Evolutionary conservation across 1,140 invertebrate species (phyloP), one percentile per base, ranked within the genome.

Genomic region (Drosophila virilis): DNA sequence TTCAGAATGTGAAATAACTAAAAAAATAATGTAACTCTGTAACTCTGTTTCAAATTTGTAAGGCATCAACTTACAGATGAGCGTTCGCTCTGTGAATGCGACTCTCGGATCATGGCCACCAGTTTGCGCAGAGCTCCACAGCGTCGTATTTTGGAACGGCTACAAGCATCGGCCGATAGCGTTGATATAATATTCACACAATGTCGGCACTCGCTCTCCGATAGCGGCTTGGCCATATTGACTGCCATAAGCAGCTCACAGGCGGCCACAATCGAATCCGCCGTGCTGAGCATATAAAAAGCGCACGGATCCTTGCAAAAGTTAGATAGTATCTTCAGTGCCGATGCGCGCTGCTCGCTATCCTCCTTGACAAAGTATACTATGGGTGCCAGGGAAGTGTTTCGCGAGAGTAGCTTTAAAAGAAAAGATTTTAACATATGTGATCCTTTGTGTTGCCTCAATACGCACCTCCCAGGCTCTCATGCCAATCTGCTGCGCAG

Each of bases 121-220:
- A 92, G 55, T 66, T 86, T 91, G 9, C 90, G 83, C 35, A 92
- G 61, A 1, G 90, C 91, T 5, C 92, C 92, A 15, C 83, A 91
- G 0, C 91, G 74, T 6, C 91, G 74, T 32, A 92, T 91, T 48
- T 92, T 92, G 7, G 90, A 88, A 9, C 92, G 83, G 59, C 92
- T 92, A 40, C 91, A 92, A 4, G 92, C 86, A 75, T 92, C 92
- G 0, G 78, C 75, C 0, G 91, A 86, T 2, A 92, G 55, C 0
- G 89, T 86, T 6, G 85, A 82, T 55, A 92, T 84, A 6, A 92
- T 91, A n/a, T 91, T 89, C 8, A 92, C 79, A 57, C 91, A 92
- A 68, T 92, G 78, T 7, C 88, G 58, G 32, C 57, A 70, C 48
- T 92, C 92, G 51, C 88, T 78, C 46, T 84, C 90, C 7, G 77